Percentiles rank a stretch among this genome's conserved stretches.
phyloP scores from a whole-genome alignment of 2,888 invertebrate genomes.

The Apantesis nais region DNA sequence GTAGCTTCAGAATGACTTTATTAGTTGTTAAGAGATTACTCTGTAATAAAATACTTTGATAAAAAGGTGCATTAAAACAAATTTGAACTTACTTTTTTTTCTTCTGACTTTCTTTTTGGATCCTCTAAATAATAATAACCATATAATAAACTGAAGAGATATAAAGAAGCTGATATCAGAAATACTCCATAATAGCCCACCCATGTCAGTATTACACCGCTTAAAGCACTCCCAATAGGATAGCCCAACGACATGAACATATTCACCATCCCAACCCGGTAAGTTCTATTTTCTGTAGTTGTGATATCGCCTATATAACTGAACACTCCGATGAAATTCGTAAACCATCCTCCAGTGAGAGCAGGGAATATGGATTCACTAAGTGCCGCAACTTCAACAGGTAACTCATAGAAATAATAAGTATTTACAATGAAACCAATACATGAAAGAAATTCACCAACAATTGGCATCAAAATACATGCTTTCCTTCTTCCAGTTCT shows the following conservation, averaged over 20 bases:
- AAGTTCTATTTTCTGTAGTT: constrained; percentile 91
- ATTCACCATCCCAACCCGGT: constrained; percentile 94
- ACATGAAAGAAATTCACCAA: constrained; percentile 92
- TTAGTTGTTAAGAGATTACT: no score
- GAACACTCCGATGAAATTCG: constrained; percentile 94
- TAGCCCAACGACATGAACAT: constrained; percentile 94
- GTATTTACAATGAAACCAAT: constrained; percentile 92
- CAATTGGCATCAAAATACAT: constrained; percentile 92
- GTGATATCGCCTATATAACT: constrained; percentile 96
- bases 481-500: constrained; percentile 89
- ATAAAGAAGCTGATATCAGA: constrained; percentile 89
- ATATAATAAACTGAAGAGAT: constrained; percentile 90
- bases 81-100: constrained; percentile 58
- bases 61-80: neutral
- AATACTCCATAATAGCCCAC: constrained; percentile 94
- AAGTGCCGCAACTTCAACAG: constrained; percentile 91
- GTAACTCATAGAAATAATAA: constrained; percentile 91
- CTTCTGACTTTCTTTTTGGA: constrained; percentile 65
- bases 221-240: constrained; percentile 94
- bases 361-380: constrained; percentile 93
- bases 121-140: constrained; percentile 90
- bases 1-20: no score
- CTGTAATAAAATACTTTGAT: neutral
- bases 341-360: constrained; percentile 94
- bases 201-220: constrained; percentile 90